Percentiles rank a stretch among this genome's conserved stretches.
Evolutionary conservation across 2,113 vertebrate genomes (phyloP).

Genomic region (Anoura caudifer): DNA sequence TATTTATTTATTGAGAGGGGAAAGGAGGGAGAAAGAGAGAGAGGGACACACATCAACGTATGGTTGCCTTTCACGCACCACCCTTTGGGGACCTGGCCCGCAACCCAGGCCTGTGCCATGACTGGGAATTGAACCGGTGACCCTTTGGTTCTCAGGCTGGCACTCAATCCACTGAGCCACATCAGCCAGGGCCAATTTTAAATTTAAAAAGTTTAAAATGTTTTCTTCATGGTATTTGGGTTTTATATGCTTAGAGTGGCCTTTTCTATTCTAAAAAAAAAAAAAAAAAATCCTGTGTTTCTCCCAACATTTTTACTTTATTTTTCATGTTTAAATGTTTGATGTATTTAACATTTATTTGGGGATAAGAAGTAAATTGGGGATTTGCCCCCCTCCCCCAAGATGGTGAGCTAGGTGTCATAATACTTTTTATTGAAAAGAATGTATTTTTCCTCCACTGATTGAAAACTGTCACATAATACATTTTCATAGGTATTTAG

Average conservation of each 20-base stretch:
- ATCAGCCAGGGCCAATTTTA: neutral
- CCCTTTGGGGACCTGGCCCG: too few relatives aligned
- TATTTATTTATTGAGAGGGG: too few relatives aligned
- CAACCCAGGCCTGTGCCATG: too few relatives aligned
- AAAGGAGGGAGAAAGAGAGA: too few relatives aligned
- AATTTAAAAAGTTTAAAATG: neutral
- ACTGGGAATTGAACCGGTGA: too few relatives aligned
- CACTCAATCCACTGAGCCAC: too few relatives aligned
- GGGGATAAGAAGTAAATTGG: neutral
- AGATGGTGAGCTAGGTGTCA: neutral
- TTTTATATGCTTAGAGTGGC: neutral
- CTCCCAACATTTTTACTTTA: neutral
- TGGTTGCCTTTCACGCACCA: too few relatives aligned
- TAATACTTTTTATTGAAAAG: constrained; percentile 16
- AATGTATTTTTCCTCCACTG: neutral
- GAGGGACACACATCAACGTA: too few relatives aligned
- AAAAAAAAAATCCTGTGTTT: neutral
- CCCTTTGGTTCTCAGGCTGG: too few relatives aligned
- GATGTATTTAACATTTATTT: constrained; percentile 21
- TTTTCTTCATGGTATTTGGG: constrained; percentile 2
- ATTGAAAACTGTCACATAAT: neutral
- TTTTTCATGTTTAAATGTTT: neutral
- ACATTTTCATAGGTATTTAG: neutral
- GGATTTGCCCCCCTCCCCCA: neutral
- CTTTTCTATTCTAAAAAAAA: neutral